Conservation (phyloP, 2,113 vertebrate species). For the Lonchura striata region DNA sequence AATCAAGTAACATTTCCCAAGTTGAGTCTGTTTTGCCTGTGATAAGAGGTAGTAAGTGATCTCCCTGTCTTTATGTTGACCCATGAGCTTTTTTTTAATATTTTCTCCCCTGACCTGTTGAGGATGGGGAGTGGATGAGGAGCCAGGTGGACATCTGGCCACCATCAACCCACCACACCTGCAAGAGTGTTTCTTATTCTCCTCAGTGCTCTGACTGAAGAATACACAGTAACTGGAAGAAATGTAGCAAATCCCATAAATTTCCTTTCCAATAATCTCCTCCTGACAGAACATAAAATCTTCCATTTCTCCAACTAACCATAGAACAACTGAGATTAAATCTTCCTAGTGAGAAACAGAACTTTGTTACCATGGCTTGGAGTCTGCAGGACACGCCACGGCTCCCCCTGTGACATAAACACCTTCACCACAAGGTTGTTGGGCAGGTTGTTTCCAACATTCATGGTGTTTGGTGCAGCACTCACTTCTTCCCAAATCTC, state of each 20-base stretch:
- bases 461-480: not conserved
- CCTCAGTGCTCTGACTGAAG: not conserved
- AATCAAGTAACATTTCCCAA: not conserved
- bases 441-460: not conserved
- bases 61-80: not conserved
- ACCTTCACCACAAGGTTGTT: not conserved
- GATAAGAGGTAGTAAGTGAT: not conserved
- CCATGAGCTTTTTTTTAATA: not conserved
- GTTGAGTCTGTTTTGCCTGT: not conserved
- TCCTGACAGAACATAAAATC: not conserved
- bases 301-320: not conserved
- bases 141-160: rapidly evolving
- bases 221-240: constrained; percentile 10
- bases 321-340: not conserved
- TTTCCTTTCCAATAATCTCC: constrained; percentile 8
- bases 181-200: not conserved
- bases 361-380: not conserved
- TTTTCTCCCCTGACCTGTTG: not conserved
- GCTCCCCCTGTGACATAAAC: not conserved
- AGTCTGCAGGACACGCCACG: not conserved
- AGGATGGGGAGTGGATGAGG: not conserved
- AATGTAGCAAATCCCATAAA: not conserved
- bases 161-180: not conserved
- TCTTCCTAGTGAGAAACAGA: not conserved
- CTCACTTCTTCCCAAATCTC: not conserved